Evolutionary conservation across 2,113 vertebrate species (phyloP).

Genomic region (Ramphastos sulfuratus): DNA sequence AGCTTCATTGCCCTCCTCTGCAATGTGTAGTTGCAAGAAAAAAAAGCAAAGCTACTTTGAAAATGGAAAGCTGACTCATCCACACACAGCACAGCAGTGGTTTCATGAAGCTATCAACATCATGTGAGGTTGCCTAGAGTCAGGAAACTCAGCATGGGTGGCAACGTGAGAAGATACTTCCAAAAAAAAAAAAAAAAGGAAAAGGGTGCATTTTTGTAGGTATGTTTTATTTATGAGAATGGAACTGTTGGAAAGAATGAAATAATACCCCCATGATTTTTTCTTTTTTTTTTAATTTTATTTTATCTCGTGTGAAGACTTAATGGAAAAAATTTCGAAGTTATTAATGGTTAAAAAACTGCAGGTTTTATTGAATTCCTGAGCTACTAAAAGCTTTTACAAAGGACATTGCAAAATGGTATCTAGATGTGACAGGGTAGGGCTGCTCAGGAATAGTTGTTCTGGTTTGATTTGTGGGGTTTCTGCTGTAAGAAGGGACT

Average conservation of each 20-base stretch:
- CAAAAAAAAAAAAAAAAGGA: not conserved
- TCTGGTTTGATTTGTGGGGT: not conserved
- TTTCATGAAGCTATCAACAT: not conserved
- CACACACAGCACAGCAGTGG: not conserved
- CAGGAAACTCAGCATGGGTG: not conserved
- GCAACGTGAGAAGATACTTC: not conserved
- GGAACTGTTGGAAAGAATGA: not conserved
- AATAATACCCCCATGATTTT: not conserved
- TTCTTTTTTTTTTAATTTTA: not conserved
- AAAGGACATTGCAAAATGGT: not conserved
- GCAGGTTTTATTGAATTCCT: not conserved
- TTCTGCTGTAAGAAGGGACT: not conserved
- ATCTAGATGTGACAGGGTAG: not conserved
- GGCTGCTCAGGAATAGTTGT: not conserved
- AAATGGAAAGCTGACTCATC: conserved; percentile 24
- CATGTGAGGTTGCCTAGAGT: not conserved
- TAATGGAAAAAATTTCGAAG: not conserved
- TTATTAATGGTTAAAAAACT: not conserved
- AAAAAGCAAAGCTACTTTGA: not conserved
- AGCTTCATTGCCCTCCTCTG: too few species aligned
- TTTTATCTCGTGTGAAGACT: not conserved
- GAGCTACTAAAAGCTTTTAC: not conserved
- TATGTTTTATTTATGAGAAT: conserved; percentile 28
- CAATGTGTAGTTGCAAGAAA: not conserved
- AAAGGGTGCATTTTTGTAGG: not conserved